Percentiles rank a stretch among this genome's conserved stretches.
Conservation (phyloP, 2,888 invertebrate species). For the Carterocephalus palaemon region DNA sequence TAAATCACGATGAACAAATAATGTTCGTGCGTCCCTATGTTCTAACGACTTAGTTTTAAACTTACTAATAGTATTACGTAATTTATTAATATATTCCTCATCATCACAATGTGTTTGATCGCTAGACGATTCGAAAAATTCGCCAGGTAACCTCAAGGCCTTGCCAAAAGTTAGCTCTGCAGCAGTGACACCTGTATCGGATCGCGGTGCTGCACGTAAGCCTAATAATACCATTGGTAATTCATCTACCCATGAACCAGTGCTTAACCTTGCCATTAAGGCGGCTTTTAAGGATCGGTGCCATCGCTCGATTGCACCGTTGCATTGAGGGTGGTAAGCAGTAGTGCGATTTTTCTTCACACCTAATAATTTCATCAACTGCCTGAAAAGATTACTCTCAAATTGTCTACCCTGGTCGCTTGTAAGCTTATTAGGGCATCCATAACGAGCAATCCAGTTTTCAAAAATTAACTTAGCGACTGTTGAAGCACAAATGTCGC, state of each 20-base stretch:
- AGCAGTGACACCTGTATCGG: conserved; percentile 1
- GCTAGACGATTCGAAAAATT: conserved; percentile 11
- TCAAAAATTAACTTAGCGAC: conserved; percentile 1
- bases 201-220: background rate
- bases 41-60: no score
- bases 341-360: background rate
- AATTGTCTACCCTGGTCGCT: background rate
- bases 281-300: conserved; percentile 2
- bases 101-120: no score
- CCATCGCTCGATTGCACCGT: conserved; percentile 3
- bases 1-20: no score
- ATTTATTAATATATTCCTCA: no score
- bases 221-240: conserved; percentile 1
- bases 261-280: background rate
- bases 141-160: conserved; percentile 3
- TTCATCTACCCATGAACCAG: conserved; percentile 5
- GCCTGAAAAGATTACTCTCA: background rate
- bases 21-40: no score
- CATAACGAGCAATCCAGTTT: background rate
- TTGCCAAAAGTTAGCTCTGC: background rate
- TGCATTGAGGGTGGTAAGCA: conserved; percentile 6
- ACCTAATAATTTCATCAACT: conserved; percentile 1
- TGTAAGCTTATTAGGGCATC: background rate
- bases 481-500: background rate
- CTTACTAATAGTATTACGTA: no score